Conservation (phyloP, 2,797 vertebrate species). For the Epinephelus coioides region DNA sequence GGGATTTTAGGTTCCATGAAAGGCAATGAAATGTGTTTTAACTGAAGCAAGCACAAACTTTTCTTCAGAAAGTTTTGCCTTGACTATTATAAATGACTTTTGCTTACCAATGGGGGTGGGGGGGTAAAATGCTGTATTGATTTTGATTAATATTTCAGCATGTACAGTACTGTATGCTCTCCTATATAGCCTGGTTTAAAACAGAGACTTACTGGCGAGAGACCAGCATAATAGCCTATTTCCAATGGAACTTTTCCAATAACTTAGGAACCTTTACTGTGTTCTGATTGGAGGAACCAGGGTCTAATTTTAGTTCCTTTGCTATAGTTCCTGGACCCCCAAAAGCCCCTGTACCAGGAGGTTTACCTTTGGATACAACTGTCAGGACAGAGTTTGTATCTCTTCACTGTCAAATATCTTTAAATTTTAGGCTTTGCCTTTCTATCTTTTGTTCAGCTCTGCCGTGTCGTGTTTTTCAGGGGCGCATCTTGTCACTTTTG, state of each 20-base stretch:
- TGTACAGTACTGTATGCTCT: neutral
- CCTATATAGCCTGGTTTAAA: neutral
- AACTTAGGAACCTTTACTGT: neutral
- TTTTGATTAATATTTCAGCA: slow-evolving; percentile 32
- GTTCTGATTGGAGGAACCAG: neutral
- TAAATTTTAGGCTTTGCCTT: neutral
- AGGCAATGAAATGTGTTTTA: neutral
- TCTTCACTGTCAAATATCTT: neutral
- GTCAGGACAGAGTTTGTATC: neutral
- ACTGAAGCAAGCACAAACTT: neutral
- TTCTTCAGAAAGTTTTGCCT: neutral
- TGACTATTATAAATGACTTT: neutral
- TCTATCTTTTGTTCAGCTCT: neutral
- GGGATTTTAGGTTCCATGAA: neutral
- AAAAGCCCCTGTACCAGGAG: neutral
- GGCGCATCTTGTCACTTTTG: too few relatives aligned
- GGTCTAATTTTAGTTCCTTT: too few relatives aligned
- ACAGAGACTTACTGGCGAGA: slow-evolving; percentile 2
- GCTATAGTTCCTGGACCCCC: neutral
- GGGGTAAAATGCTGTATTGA: slow-evolving; percentile 3
- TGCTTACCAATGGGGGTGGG: neutral
- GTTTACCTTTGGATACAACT: neutral
- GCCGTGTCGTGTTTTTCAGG: neutral
- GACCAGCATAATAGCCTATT: slow-evolving; percentile 1
- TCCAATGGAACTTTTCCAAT: neutral